Base-by-base conservation (phyloP, 2,888 invertebrate species). In the Hypena proboscidalis region DNA sequence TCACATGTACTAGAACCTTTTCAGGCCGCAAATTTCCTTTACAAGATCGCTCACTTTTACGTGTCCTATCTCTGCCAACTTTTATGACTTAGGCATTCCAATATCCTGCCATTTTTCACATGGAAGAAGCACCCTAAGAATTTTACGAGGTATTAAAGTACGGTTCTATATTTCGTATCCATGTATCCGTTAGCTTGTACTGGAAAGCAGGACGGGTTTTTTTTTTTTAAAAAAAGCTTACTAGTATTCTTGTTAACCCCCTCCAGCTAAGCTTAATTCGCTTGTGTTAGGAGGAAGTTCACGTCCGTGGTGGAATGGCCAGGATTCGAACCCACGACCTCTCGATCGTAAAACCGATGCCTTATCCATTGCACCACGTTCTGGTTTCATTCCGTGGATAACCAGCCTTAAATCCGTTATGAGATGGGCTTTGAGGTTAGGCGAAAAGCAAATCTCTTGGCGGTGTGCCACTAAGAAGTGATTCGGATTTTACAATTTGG, bases 391-490 rank as follows among this genome's bases (percentile, higher is more conserved):
- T 32, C 19, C 10, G 27, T 21, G 56, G 54, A 54, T 59, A 53
- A 59, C 57, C 58, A 48, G 47, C 42, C 40, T 51, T 63, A 61
- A 67, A 65, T 67, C 61, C 65, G 65, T 65, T 68, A 73, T 74
- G 57, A 67, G 64, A 55, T 49, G 42, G 52, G 42, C 39, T 33
- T 36, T 31, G 58, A 19, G 62, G 60, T 58, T 59, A 54, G 43
- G 46, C 48, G 41, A 62, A 48, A 54, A 58, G 50, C 21, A 34
- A 44, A 64, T 60, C 56, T 52, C 34, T 60, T 71, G 72, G 70
- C 72, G 45, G 17, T 23, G 51, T 32, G 65, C 70, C 72, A 64
- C 22, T 17, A 11, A 14, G 5, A 40, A 17, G 36, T 27, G 27
- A 43, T 58, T 52, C 36, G 33, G 58, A 54, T 51, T 45, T 51